Percentiles rank a stretch among this genome's conserved stretches.
phyloP scores from a whole-genome alignment of 2,797 vertebrate genomes.

The Lerista edwardsae region DNA sequence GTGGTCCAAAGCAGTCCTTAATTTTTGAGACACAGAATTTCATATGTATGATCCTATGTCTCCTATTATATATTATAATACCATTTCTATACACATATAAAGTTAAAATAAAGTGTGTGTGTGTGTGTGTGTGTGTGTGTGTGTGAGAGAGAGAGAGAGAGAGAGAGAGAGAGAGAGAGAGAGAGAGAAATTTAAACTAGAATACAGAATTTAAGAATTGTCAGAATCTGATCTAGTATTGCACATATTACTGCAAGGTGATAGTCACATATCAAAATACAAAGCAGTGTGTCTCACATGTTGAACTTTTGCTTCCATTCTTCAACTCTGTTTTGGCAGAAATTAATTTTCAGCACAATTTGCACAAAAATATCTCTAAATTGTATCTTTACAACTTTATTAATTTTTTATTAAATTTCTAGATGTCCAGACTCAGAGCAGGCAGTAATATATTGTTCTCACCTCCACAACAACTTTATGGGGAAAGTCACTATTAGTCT shows the following conservation, averaged over 20 bases:
- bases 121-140: too few species aligned
- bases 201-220: not conserved
- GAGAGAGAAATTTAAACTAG: not conserved
- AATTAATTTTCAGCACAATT: not conserved
- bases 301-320: not conserved
- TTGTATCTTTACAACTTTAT: not conserved
- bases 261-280: not conserved
- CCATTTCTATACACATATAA: too few species aligned
- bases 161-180: too few species aligned
- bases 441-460: not conserved
- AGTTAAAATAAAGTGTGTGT: too few species aligned
- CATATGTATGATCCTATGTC: too few species aligned
- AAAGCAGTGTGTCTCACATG: not conserved
- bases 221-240: not conserved
- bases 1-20: too few species aligned
- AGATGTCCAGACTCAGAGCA: not conserved
- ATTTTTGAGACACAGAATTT: too few species aligned
- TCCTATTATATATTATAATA: too few species aligned
- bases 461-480: not conserved
- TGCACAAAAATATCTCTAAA: not conserved
- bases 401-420: not conserved
- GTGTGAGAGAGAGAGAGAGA: too few species aligned
- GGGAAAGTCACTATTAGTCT: not conserved
- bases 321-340: not conserved
- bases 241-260: not conserved